These are phyloP conservation scores for Microplitis mediator DNA, from an alignment of 1,140 invertebrate genomes.

Conservation along the genomic window DNA sequence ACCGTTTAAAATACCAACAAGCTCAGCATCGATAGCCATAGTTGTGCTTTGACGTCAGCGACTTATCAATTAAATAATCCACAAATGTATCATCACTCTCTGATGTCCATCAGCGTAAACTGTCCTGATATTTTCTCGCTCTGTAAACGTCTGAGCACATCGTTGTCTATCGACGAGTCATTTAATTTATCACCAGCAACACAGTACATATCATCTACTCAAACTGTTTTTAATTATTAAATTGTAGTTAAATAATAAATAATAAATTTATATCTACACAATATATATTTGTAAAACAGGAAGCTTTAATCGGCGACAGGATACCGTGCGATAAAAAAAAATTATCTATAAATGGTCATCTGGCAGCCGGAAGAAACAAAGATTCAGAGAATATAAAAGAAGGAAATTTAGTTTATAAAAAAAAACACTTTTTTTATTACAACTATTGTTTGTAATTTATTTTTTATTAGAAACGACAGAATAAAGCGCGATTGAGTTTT, in stretches of 20 bases:
- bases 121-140: background rate
- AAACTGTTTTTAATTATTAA: too few species aligned
- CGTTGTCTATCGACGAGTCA: too few species aligned
- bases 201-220: too few species aligned
- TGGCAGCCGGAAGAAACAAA: background rate
- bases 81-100: background rate
- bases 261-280: too few species aligned
- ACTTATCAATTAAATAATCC: background rate
- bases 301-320: too few species aligned
- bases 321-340: background rate
- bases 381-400: background rate
- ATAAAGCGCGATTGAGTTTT: background rate
- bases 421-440: too few species aligned
- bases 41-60: background rate
- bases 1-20: background rate
- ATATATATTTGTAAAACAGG: too few species aligned
- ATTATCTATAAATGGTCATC: conserved; percentile 1
- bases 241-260: too few species aligned
- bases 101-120: background rate
- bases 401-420: too few species aligned
- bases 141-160: too few species aligned
- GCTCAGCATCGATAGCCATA: background rate
- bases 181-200: too few species aligned
- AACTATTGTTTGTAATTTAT: too few species aligned
- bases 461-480: background rate